Base-by-base conservation (phyloP, 2,797 vertebrate genomes). In the Pipistrellus nathusii region DNA sequence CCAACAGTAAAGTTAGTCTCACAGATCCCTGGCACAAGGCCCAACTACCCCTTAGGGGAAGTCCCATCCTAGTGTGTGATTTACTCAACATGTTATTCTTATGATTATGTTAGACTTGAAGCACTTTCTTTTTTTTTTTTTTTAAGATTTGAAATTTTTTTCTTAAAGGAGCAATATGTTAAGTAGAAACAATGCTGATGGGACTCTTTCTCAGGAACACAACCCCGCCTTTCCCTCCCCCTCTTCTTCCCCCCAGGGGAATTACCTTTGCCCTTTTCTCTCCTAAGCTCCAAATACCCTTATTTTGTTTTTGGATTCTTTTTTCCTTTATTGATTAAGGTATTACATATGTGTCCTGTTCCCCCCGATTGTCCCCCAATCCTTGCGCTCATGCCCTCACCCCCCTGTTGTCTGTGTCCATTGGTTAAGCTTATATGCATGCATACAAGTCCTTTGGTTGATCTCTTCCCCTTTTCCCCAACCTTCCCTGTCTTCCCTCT, bases 1-100 rank as follows among this genome's bases (percentile, higher is more conserved):
- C 80, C 44, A 94, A 88, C 57, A 78, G 75, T 82, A 72, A 94
- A 75, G 73, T 95, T 95, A 88, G 21, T 59, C 44, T 64, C 44
- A 93, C 44, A 71, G 55, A 23, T 77, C 86, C 87, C 86, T 96
- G 91, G 83, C 89, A 66, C 69, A 85, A 78, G 59, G 64, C 51
- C 86, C 69, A 85, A 81, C 0, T 77, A 72, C 18, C n/a, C 73
- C 64, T 92, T 83, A 38, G 76, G 73, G 55, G 55, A 30, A 88
- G 62, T 90, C 69, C 20, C 78, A 92, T 32, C 30, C 69, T 64
- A 51, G 10, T 90, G 73, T 94, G 72, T 90, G 23, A 64, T 97
- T 88, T 89, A 55, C 84, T 95, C 10, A 90, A 84, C 20, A 51
- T 89, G 14, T 87, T 93, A 95, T 95, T 93, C 11, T 38, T 91